Percentiles rank a stretch among this genome's conserved stretches.
Evolutionary conservation across 2,888 invertebrate genomes (phyloP).

Genomic region (Drosophila kokeensis): DNA sequence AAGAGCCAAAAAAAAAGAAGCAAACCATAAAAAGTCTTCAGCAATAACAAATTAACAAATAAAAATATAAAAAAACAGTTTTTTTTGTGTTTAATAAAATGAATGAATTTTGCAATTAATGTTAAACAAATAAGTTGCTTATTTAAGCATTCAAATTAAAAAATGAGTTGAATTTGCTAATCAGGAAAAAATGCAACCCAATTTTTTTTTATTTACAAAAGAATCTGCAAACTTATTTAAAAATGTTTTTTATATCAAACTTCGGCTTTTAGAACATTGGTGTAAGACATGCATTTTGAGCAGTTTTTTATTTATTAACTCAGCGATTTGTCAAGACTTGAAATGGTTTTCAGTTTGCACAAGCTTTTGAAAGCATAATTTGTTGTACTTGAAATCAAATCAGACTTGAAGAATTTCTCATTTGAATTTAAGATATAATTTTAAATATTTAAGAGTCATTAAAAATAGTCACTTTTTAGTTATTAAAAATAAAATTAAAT

Average conservation of each 20-base stretch:
- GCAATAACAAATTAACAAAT: background rate
- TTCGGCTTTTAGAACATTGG: too few relatives aligned
- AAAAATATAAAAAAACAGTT: background rate
- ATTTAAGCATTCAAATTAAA: background rate
- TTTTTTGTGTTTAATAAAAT: background rate
- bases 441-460: background rate
- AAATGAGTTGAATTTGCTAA: background rate
- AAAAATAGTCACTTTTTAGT: background rate
- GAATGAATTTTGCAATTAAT: background rate
- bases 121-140: background rate
- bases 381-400: background rate
- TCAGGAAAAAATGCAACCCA: background rate
- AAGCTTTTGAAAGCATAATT: background rate
- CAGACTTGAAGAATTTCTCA: background rate
- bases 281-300: background rate
- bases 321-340: background rate
- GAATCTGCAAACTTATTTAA: background rate
- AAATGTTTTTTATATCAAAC: background rate
- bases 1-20: background rate
- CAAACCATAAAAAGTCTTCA: constrained; percentile 1
- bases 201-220: background rate
- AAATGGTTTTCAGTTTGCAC: background rate
- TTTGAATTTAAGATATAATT: background rate
- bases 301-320: background rate
- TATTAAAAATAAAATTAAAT: background rate